Conservation (phyloP, 2,113 vertebrate species). For the Hemichromis elongatus region DNA sequence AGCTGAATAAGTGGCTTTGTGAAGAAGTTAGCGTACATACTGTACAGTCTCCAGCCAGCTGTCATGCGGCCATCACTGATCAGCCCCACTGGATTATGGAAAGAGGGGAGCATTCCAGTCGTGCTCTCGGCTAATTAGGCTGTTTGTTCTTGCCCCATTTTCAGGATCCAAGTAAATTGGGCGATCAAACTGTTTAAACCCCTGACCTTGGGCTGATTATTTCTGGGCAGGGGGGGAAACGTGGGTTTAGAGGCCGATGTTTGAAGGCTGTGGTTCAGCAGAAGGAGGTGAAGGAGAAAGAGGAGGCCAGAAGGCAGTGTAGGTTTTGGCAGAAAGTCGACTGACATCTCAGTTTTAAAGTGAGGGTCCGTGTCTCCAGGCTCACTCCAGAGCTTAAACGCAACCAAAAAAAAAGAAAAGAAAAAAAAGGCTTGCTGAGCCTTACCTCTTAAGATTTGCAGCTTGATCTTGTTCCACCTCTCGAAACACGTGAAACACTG, state of each 20-base stretch:
- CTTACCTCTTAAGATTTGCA: neutral
- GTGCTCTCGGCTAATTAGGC: slow-evolving; percentile 22
- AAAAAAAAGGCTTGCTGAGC: neutral
- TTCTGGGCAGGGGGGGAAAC: slow-evolving; percentile 29
- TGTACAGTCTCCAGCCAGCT: neutral
- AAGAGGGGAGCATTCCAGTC: slow-evolving; percentile 33
- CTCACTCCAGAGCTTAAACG: neutral
- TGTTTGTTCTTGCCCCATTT: slow-evolving; percentile 40
- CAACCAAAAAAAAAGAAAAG: neutral
- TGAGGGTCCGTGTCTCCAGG: neutral
- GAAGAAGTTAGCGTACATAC: neutral
- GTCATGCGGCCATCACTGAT: slow-evolving; percentile 20
- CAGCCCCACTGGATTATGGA: slow-evolving; percentile 13
- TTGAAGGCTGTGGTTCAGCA: neutral
- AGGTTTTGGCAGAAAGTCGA: slow-evolving; percentile 2
- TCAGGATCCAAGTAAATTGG: slow-evolving; percentile 41
- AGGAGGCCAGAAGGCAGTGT: neutral
- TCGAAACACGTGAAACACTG: slow-evolving; percentile 10
- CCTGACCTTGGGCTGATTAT: slow-evolving; percentile 50
- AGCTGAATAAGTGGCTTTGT: slow-evolving; percentile 19
- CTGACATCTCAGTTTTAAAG: slow-evolving; percentile 24
- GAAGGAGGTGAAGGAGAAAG: neutral
- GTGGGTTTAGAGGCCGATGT: slow-evolving; percentile 1
- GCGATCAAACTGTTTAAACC: slow-evolving; percentile 51
- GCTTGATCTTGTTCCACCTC: slow-evolving; percentile 10